Conservation (phyloP, 2,888 invertebrate species). For the Melinopterus prodromus region DNA sequence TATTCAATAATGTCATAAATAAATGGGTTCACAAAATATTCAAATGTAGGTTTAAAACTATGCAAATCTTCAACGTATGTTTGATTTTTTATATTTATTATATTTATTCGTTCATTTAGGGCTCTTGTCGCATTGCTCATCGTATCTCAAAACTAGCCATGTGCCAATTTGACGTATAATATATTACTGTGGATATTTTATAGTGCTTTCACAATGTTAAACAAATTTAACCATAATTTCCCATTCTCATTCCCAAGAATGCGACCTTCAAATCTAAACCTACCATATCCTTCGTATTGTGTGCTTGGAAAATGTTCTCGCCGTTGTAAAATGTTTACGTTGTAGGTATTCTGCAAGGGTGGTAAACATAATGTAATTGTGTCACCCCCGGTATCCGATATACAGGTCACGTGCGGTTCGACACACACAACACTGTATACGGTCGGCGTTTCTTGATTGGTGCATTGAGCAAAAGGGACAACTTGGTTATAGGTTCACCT, state of each 20-base stretch:
- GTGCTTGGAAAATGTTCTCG: background rate
- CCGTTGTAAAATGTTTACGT: conserved; percentile 4
- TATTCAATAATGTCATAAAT: too few relatives aligned
- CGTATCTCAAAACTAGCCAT: too few relatives aligned
- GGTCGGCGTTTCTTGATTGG: background rate
- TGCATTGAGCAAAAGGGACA: conserved; percentile 4
- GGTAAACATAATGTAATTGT: conserved; percentile 4
- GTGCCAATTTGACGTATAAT: too few relatives aligned
- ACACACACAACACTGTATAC: background rate
- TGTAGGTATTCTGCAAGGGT: background rate
- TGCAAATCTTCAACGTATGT: too few relatives aligned
- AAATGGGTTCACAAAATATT: too few relatives aligned
- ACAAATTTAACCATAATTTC: background rate
- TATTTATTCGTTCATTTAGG: too few relatives aligned
- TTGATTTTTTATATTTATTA: too few relatives aligned
- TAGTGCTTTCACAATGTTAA: background rate
- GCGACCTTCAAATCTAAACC: background rate
- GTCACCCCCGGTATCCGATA: background rate
- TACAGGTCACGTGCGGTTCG: background rate
- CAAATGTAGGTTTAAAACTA: too few relatives aligned
- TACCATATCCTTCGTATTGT: background rate
- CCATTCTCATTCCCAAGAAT: background rate
- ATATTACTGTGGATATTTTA: too few relatives aligned
- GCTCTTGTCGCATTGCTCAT: too few relatives aligned
- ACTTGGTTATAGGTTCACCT: background rate